Conservation (phyloP, 2,797 vertebrate species). For the Perodicticus potto region DNA sequence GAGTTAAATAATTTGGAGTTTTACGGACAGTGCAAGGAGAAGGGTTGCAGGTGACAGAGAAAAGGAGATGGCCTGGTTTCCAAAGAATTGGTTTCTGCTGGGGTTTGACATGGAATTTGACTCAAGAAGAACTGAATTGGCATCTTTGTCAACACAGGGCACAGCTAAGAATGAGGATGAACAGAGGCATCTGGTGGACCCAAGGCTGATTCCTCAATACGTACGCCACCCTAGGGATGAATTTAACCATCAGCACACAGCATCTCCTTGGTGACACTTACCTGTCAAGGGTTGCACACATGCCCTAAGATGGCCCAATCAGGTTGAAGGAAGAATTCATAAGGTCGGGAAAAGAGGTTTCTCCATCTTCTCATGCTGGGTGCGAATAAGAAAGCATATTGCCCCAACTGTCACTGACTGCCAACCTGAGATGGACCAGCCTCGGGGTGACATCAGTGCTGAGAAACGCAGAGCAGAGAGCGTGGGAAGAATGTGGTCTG, state of each 20-base stretch:
- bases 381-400: neutral
- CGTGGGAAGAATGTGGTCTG: neutral
- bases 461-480: neutral
- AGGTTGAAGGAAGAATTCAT: neutral
- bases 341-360: neutral
- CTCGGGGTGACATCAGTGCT: neutral
- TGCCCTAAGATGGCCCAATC: neutral
- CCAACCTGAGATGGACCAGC: neutral
- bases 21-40: accelerated
- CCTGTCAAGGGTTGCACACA: accelerated
- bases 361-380: neutral
- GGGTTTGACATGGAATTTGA: neutral
- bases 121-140: neutral
- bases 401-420: neutral
- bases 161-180: neutral
- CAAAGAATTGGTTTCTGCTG: neutral
- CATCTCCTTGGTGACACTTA: neutral
- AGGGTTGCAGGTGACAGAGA: neutral
- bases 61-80: accelerated
- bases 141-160: neutral
- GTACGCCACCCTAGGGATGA: accelerated
- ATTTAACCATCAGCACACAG: accelerated
- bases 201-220: accelerated
- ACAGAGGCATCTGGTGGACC: neutral
- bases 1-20: too few relatives aligned